These are phyloP conservation scores for Didymodactylos carnosus DNA, from an alignment of 2,888 invertebrate species.

Conservation along the genomic window DNA sequence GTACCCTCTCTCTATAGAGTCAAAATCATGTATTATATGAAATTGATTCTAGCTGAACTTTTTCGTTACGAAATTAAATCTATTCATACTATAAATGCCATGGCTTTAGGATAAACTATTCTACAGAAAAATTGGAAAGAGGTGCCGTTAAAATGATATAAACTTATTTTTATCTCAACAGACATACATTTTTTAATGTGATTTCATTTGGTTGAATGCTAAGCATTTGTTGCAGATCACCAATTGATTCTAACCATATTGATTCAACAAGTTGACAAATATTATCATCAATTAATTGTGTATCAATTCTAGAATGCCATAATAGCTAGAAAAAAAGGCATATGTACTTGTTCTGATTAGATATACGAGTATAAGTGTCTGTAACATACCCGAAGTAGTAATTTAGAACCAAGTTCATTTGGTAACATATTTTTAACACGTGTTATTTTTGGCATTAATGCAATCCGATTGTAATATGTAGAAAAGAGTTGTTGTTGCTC, in stretches of 20 bases:
- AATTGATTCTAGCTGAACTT: no score
- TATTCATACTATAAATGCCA: no score
- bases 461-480: neutral
- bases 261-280: constrained; percentile 23
- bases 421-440: neutral
- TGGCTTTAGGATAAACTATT: no score
- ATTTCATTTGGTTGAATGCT: neutral
- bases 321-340: neutral
- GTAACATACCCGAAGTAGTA: neutral
- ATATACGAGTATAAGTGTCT: neutral
- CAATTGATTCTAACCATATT: constrained; percentile 27
- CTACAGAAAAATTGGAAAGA: no score
- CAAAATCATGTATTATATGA: no score
- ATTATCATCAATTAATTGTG: neutral
- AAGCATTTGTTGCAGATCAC: constrained; percentile 21
- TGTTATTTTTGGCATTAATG: neutral
- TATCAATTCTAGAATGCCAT: neutral
- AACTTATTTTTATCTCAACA: no score
- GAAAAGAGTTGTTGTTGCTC: neutral
- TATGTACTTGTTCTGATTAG: no score
- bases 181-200: neutral
- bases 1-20: no score
- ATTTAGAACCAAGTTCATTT: neutral
- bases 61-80: no score
- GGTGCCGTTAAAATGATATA: no score